Percentiles rank a stretch among this genome's conserved stretches.
Conservation (phyloP, 1,140 invertebrate species). For the Neomicropteryx cornuta region DNA sequence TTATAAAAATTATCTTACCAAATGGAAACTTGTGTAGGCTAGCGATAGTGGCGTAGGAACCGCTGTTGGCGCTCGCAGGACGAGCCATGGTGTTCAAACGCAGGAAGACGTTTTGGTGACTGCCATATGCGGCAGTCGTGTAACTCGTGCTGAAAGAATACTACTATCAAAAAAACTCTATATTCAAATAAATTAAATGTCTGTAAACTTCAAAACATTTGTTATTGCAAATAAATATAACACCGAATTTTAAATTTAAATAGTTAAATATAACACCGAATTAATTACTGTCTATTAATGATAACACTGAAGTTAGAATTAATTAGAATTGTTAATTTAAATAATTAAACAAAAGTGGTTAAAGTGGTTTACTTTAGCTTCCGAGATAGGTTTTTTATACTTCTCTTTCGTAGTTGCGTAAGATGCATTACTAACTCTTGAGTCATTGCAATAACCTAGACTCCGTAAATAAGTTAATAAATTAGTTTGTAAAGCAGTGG, state of each 20-base stretch:
- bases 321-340: no score
- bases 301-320: no score
- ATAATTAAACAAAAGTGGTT: no score
- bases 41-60: slow-evolving; percentile 69
- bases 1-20: slow-evolving; percentile 17
- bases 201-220: background rate
- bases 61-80: slow-evolving; percentile 60
- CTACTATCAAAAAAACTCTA: slow-evolving; percentile 5
- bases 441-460: no score
- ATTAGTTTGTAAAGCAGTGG: no score
- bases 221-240: slow-evolving; percentile 1
- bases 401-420: no score
- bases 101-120: slow-evolving; percentile 59
- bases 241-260: slow-evolving; percentile 2
- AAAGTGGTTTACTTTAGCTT: no score
- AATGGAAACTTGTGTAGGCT: slow-evolving; percentile 57
- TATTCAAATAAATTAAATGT: slow-evolving; percentile 6
- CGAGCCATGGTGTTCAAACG: slow-evolving; percentile 52
- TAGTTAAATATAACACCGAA: background rate
- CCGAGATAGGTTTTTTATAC: no score
- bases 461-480: no score
- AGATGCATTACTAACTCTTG: no score
- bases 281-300: no score
- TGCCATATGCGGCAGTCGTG: slow-evolving; percentile 55
- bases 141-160: slow-evolving; percentile 45